Conservation (phyloP, 1,140 invertebrate species). For the Ceratosolen fusciceps region DNA sequence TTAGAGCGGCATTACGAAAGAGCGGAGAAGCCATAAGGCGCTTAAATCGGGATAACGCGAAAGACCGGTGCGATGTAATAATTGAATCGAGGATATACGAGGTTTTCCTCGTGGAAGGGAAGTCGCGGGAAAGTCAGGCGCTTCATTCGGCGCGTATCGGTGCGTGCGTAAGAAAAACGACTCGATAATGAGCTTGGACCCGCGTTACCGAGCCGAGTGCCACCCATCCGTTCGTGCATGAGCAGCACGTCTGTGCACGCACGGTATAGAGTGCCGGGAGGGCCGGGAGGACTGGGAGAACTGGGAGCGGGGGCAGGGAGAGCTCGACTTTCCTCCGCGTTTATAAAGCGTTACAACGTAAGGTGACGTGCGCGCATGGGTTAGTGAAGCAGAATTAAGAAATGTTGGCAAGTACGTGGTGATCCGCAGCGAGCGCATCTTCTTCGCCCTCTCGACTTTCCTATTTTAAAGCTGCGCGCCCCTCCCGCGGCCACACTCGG, state of each 20-base stretch:
- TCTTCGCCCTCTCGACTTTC: background rate
- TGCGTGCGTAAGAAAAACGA: constrained; percentile 54
- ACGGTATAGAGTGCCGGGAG: too few relatives aligned
- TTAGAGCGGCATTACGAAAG: too few relatives aligned
- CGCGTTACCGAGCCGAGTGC: constrained; percentile 51
- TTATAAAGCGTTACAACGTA: constrained; percentile 61
- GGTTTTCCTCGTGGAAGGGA: too few relatives aligned
- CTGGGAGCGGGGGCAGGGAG: too few relatives aligned
- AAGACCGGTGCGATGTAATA: too few relatives aligned
- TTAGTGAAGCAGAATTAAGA: constrained; percentile 64
- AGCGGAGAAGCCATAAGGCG: too few relatives aligned
- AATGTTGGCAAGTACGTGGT: background rate
- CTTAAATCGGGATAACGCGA: too few relatives aligned
- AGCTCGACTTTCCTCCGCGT: constrained; percentile 52
- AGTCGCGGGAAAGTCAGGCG: too few relatives aligned
- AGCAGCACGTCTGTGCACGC: constrained; percentile 53
- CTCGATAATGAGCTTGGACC: constrained; percentile 63
- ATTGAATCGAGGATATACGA: too few relatives aligned
- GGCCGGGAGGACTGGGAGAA: too few relatives aligned
- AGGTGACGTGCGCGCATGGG: constrained; percentile 58
- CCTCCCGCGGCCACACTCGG: background rate
- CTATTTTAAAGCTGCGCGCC: constrained; percentile 1
- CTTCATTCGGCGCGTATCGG: too few relatives aligned
- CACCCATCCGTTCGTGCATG: constrained; percentile 66
- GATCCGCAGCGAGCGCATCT: background rate